Base-by-base conservation (phyloP, 2,888 invertebrate species). In the Proisotoma minuta region DNA sequence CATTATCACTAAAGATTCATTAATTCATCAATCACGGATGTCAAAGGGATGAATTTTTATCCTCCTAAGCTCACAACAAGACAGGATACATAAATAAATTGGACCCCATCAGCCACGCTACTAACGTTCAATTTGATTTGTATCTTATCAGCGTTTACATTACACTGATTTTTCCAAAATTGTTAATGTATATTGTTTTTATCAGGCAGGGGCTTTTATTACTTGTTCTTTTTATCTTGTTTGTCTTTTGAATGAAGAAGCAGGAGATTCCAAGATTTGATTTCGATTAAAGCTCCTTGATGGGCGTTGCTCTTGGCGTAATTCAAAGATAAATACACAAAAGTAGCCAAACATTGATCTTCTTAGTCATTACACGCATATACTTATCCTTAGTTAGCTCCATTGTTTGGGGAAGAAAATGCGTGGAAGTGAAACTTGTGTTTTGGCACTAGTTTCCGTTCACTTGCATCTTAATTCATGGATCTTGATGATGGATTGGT, bases 41-140 rank as follows among this genome's bases (percentile, higher is more conserved):
- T 43, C 43, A 43, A 43, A 43, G 43, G 43, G 43, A 43, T 43
- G 43, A 12, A n/a, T 43, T 43, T 34, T 43, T 43, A 43, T 43
- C 43, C 43, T 43, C 43, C 5, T 15, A n/a, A 20, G 20, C 18
- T 43, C 43, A 43, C n/a, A n/a, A n/a, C n/a, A n/a, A n/a, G n/a
- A n/a, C n/a, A n/a, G n/a, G n/a, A n/a, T n/a, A n/a, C n/a, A n/a
- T n/a, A n/a, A n/a, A n/a, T n/a, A n/a, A n/a, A n/a, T n/a, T n/a
- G n/a, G n/a, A n/a, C n/a, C 43, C 34, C 43, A 43, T 43, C 20
- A 43, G 15, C 10, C 43, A 43, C 43, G 18, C 43, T 43, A 15
- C 8, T 15, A 10, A 34, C 34, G n/a, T n/a, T n/a, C n/a, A n/a
- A n/a, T n/a, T n/a, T n/a, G n/a, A n/a, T n/a, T n/a, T n/a, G n/a